These are phyloP conservation scores for Anadara kagoshimensis DNA, from an alignment of 1,140 invertebrate genomes.

Conservation along the genomic window DNA sequence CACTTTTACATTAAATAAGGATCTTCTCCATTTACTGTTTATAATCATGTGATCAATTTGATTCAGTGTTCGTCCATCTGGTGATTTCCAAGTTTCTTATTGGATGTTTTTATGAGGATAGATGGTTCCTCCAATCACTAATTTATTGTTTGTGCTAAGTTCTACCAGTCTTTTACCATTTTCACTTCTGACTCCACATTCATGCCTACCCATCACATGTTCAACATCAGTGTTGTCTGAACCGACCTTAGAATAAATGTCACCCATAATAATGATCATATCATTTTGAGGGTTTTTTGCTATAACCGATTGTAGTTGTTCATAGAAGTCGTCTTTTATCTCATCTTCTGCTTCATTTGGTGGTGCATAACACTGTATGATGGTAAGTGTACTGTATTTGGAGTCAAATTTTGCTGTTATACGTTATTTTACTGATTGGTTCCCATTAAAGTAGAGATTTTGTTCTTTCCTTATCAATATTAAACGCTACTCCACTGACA, in stretches of 20 bases:
- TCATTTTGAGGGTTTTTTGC: slow-evolving; percentile 22
- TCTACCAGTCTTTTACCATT: slow-evolving; percentile 23
- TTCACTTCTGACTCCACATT: slow-evolving; percentile 33
- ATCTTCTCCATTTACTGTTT: slow-evolving; percentile 38
- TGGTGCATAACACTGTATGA: slow-evolving; percentile 19
- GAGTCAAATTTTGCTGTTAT: too few relatives aligned
- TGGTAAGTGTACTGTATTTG: too few relatives aligned
- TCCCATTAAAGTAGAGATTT: too few relatives aligned
- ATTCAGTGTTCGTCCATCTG: slow-evolving; percentile 34
- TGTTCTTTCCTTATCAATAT: too few relatives aligned
- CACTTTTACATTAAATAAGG: too few relatives aligned
- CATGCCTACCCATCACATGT: slow-evolving; percentile 42
- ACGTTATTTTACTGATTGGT: too few relatives aligned
- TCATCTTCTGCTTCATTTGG: slow-evolving; percentile 29
- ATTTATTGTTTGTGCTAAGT: too few relatives aligned
- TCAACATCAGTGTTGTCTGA: too few relatives aligned
- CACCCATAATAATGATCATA: slow-evolving; percentile 40
- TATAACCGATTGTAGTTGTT: slow-evolving; percentile 38
- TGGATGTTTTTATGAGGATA: slow-evolving; percentile 27
- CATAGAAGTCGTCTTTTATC: slow-evolving; percentile 43
- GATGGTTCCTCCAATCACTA: too few relatives aligned
- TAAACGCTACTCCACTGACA: too few relatives aligned
- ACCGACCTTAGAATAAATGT: too few relatives aligned
- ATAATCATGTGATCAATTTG: slow-evolving; percentile 30
- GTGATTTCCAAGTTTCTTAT: slow-evolving; percentile 42